A percentile compares a stretch with the other conserved stretches of the same genome.
phyloP scores from a whole-genome alignment of 2,113 vertebrate genomes.

The Uria aalge region DNA sequence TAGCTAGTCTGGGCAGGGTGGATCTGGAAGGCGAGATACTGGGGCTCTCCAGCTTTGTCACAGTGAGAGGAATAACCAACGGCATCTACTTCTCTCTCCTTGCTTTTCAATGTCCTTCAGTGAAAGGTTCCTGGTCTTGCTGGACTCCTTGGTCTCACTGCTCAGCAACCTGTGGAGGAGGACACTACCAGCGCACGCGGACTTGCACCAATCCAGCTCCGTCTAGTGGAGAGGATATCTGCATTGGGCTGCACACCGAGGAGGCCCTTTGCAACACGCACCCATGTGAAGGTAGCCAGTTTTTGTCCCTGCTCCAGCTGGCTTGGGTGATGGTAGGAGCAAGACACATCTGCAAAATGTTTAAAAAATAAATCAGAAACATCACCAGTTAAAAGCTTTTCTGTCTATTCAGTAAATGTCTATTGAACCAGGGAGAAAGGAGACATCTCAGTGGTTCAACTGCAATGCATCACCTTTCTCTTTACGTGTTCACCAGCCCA shows the following conservation, averaged over 20 bases:
- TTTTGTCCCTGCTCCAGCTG: neutral
- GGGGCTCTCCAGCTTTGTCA: neutral
- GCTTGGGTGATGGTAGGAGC: neutral
- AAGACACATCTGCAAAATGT: neutral
- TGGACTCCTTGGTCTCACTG: constrained; percentile 97
- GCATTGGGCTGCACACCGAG: constrained; percentile 95
- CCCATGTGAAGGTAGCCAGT: constrained; percentile 86
- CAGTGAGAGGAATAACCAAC: neutral
- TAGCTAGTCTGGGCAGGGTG: neutral
- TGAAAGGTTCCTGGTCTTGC: constrained; percentile 94
- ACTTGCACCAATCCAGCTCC: constrained; percentile 89
- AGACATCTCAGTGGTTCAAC: neutral
- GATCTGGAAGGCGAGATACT: neutral
- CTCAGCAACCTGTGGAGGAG: constrained; percentile 92
- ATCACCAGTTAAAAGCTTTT: neutral
- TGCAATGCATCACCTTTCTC: neutral
- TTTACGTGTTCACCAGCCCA: neutral
- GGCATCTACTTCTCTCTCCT: neutral
- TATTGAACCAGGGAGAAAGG: neutral
- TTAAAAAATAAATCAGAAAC: neutral
- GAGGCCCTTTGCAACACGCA: constrained; percentile 95
- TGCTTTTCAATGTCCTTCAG: constrained; percentile 70
- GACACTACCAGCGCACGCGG: constrained; percentile 94
- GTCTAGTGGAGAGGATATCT: constrained; percentile 88
- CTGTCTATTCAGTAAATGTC: neutral